phyloP scores from a whole-genome alignment of 2,888 invertebrate genomes.

The Ectemnius continuus region DNA sequence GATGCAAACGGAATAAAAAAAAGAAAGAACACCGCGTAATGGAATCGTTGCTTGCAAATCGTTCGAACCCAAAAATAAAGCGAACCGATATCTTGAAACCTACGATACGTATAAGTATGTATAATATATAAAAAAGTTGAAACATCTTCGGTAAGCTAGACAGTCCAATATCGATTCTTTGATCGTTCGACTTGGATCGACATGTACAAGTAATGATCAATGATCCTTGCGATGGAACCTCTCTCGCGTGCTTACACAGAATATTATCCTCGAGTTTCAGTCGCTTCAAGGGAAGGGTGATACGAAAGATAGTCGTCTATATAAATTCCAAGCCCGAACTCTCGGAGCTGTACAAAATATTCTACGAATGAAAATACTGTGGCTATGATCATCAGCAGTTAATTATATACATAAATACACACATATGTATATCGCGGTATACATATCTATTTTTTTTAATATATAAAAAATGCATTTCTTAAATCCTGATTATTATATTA shows the following conservation, averaged over 20 bases:
- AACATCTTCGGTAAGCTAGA: not conserved
- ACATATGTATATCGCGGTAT: slow-evolving; percentile 36
- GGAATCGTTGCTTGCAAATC: slow-evolving; percentile 12
- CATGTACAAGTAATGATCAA: not conserved
- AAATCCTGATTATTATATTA: slow-evolving; percentile 18
- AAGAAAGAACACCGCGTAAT: not conserved
- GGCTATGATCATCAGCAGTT: slow-evolving; percentile 22
- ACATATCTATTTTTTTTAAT: slow-evolving; percentile 20
- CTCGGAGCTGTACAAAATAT: slow-evolving; percentile 37
- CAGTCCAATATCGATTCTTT: slow-evolving; percentile 50
- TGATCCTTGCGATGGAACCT: not conserved
- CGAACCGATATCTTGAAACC: slow-evolving; percentile 1
- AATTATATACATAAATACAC: slow-evolving; percentile 50
- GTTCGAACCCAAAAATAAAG: not conserved
- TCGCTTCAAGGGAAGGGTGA: not conserved
- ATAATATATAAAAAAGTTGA: not conserved
- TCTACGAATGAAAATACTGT: slow-evolving; percentile 44
- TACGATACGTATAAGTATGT: slow-evolving; percentile 5
- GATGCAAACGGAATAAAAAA: not conserved
- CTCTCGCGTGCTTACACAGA: not conserved
- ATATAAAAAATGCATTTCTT: slow-evolving; percentile 26
- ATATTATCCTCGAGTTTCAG: not conserved
- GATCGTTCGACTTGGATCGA: slow-evolving; percentile 1
- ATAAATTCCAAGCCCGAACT: slow-evolving; percentile 13
- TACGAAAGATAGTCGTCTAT: slow-evolving; percentile 1